Evolutionary conservation across 2,113 vertebrate species (phyloP).

Genomic region (Protobothrops mucrosquamatus): DNA sequence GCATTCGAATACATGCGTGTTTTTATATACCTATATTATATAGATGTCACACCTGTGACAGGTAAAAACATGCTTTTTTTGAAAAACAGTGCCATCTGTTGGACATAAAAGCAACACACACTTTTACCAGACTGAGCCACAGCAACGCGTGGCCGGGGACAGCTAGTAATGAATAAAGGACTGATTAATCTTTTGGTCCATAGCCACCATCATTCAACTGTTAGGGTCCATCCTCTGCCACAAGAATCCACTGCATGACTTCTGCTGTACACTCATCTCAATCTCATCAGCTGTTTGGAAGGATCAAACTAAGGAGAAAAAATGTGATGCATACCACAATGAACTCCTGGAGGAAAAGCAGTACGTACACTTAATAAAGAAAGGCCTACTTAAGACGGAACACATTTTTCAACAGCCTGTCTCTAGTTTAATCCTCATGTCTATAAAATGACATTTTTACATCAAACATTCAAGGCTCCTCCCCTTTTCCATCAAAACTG

Average conservation of each 20-base stretch:
- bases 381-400: neutral
- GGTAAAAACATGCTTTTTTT: too few relatives aligned
- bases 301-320: neutral
- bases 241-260: neutral
- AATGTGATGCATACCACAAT: neutral
- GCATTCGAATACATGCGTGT: too few relatives aligned
- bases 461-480: neutral
- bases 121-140: too few relatives aligned
- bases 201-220: neutral
- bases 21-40: too few relatives aligned
- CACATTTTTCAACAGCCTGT: neutral
- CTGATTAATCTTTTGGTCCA: neutral
- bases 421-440: neutral
- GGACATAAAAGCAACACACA: too few relatives aligned
- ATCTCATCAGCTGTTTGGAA: neutral
- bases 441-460: neutral
- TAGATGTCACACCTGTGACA: too few relatives aligned
- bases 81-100: too few relatives aligned
- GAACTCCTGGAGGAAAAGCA: neutral
- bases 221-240: neutral
- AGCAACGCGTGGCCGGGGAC: too few relatives aligned
- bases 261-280: neutral
- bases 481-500: neutral
- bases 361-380: neutral
- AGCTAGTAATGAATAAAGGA: neutral